Evolutionary conservation across 2,113 vertebrate species (phyloP).

Genomic region (Pristiophorus japonicus): DNA sequence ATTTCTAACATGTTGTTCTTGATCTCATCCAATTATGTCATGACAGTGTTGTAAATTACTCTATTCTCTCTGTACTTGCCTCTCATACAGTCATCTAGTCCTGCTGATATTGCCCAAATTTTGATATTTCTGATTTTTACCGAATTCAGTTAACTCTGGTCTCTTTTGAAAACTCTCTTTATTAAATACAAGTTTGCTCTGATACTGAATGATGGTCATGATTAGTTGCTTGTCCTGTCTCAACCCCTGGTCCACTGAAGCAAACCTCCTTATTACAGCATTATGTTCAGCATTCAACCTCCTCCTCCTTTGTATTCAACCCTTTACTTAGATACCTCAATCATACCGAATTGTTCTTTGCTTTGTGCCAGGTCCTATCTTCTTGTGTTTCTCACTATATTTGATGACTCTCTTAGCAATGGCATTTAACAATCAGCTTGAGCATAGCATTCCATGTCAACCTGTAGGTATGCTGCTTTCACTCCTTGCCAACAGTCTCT

Average conservation of each 20-base stretch:
- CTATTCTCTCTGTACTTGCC: neutral
- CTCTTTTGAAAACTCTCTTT: neutral
- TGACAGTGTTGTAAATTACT: neutral
- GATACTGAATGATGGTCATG: neutral
- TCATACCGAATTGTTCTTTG: neutral
- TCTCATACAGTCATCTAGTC: no score
- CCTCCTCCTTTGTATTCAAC: neutral
- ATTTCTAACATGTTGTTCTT: neutral
- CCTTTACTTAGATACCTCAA: neutral
- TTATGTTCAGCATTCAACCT: neutral
- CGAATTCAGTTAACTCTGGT: neutral
- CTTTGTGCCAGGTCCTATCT: neutral
- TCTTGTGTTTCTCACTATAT: neutral
- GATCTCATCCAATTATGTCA: neutral
- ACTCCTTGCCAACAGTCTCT: neutral
- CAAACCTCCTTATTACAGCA: neutral
- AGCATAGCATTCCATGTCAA: neutral
- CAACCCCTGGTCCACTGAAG: neutral
- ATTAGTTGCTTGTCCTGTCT: neutral
- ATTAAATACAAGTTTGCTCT: neutral
- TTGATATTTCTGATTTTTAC: neutral
- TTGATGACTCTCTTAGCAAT: neutral
- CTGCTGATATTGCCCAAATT: neutral
- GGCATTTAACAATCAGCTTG: neutral
- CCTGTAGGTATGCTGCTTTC: neutral